A percentile compares a stretch with the other conserved stretches of the same genome.
Conservation (phyloP, 2,888 invertebrate genomes). For the Ophraella communa region DNA sequence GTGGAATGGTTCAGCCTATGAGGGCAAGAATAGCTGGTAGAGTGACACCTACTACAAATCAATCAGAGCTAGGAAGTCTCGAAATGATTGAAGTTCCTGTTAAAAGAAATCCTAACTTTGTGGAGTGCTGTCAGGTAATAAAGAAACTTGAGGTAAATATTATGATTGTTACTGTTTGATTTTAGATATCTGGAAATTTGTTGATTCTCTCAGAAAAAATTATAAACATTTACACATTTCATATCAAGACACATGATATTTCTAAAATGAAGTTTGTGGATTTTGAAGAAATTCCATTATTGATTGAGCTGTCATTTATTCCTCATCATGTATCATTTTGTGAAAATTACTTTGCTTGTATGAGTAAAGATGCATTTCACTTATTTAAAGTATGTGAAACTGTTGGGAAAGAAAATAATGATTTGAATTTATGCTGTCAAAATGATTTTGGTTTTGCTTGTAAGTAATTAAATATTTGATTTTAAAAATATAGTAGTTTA, state of each 20-base stretch:
- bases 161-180: conserved; percentile 3
- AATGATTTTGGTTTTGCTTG: conserved; percentile 51
- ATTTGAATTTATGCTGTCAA: conserved; percentile 36
- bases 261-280: conserved; percentile 73
- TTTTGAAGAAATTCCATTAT: conserved; percentile 71
- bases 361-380: conserved; percentile 67
- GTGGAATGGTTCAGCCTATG: conserved; percentile 64
- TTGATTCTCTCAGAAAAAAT: conserved; percentile 58
- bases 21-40: conserved; percentile 76
- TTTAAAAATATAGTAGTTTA: not conserved
- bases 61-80: conserved; percentile 66
- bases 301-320: conserved; percentile 69
- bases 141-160: not conserved
- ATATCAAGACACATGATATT: conserved; percentile 70
- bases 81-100: conserved; percentile 80
- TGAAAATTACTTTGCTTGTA: conserved; percentile 73
- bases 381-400: conserved; percentile 64
- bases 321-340: conserved; percentile 67
- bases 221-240: conserved; percentile 66
- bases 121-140: conserved; percentile 69
- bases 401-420: conserved; percentile 33
- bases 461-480: conserved; percentile 40
- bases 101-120: conserved; percentile 65
- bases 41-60: conserved; percentile 73
- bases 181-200: conserved; percentile 57